Conservation (phyloP, 2,888 invertebrate genomes). For the Sarcophaga carnaria region DNA sequence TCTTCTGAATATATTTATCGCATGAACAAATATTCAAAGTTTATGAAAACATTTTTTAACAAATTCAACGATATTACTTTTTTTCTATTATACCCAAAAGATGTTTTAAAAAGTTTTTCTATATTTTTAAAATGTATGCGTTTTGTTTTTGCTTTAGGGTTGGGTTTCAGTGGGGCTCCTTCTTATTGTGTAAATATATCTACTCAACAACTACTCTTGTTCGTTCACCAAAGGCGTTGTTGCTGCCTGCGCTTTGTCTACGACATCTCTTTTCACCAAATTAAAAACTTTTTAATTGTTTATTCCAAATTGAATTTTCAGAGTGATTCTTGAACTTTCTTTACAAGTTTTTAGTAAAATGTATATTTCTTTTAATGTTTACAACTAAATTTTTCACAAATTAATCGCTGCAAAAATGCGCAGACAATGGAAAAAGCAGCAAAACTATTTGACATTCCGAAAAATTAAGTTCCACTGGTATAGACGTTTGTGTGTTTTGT, state of each 20-base stretch:
- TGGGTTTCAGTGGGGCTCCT: conserved; percentile 76
- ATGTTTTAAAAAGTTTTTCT: conserved; percentile 50
- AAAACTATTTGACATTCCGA: conserved; percentile 72
- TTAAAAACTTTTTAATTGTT: background rate
- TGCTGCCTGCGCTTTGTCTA: conserved; percentile 66
- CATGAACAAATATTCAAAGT: background rate
- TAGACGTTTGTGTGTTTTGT: background rate
- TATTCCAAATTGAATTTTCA: background rate
- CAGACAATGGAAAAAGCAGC: conserved; percentile 70
- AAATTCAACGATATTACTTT: background rate
- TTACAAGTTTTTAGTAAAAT: conserved; percentile 17
- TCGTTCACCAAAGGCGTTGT: conserved; percentile 72
- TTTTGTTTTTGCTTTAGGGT: conserved; percentile 76
- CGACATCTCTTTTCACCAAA: conserved; percentile 40
- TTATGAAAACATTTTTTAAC: background rate
- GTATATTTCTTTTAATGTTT: conserved; percentile 51
- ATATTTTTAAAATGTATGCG: conserved; percentile 60
- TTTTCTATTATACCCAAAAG: background rate
- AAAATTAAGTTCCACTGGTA: conserved; percentile 61
- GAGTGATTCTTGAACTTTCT: background rate
- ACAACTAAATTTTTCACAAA: conserved; percentile 69
- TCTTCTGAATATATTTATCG: conserved; percentile 2
- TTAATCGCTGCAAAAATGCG: conserved; percentile 69
- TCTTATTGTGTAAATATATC: conserved; percentile 70
- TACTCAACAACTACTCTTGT: conserved; percentile 66